phyloP scores from a whole-genome alignment of 2,888 invertebrate genomes.

The Mythimna lalbum region DNA sequence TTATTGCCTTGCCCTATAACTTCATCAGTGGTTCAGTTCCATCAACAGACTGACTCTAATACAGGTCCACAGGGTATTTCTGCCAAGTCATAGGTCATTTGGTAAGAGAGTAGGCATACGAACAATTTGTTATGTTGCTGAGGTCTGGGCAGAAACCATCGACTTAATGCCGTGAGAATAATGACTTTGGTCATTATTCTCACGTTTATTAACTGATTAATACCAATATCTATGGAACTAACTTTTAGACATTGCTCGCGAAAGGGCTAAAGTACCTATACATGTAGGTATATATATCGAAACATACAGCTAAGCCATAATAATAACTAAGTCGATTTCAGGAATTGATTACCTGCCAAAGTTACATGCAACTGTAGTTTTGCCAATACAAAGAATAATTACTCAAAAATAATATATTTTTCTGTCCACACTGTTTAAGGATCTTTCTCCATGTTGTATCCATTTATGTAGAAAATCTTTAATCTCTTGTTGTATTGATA shows the following conservation, averaged over 20 bases:
- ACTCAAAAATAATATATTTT: conserved; percentile 5
- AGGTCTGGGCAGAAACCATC: neutral
- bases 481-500: conserved; percentile 36
- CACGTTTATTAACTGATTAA: too few species aligned
- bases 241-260: conserved; percentile 6
- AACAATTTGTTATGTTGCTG: neutral
- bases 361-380: conserved; percentile 14
- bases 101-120: neutral
- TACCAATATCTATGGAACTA: too few species aligned
- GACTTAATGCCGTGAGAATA: neutral
- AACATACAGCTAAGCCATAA: neutral
- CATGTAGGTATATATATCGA: neutral
- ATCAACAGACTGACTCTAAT: neutral
- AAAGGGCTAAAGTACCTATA: conserved; percentile 3
- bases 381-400: conserved; percentile 14
- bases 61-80: conserved; percentile 20
- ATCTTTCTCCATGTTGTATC: conserved; percentile 12
- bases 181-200: too few species aligned
- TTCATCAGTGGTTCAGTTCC: neutral
- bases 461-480: conserved; percentile 8
- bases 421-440: conserved; percentile 16
- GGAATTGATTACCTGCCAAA: conserved; percentile 25
- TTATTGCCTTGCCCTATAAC: neutral
- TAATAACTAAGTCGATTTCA: conserved; percentile 9
- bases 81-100: neutral